Conservation (phyloP, 2,113 vertebrate species). For the Rhinoderma darwinii region DNA sequence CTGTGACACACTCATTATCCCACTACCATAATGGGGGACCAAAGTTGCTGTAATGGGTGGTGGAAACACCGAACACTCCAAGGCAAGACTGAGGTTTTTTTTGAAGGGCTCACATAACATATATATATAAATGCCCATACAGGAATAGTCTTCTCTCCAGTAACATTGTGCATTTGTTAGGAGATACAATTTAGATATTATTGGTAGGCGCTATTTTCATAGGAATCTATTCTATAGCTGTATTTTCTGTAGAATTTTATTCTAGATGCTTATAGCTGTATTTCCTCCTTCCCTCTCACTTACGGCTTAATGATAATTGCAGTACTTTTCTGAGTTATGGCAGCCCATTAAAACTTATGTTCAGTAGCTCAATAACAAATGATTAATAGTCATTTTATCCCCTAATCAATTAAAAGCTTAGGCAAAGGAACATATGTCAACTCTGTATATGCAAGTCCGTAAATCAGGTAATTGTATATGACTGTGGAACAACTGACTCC, state of each 20-base stretch:
- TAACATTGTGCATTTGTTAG: too few relatives aligned
- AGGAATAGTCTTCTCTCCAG: too few relatives aligned
- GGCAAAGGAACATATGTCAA: slow-evolving; percentile 20
- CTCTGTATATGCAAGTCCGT: slow-evolving; percentile 30
- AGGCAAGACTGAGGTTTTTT: too few relatives aligned
- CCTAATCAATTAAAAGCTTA: slow-evolving; percentile 50
- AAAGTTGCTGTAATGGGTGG: too few relatives aligned
- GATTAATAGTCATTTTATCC: slow-evolving; percentile 36
- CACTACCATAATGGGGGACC: too few relatives aligned
- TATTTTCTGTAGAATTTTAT: not conserved
- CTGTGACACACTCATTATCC: too few relatives aligned
- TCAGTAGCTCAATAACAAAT: slow-evolving; percentile 28
- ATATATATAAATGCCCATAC: too few relatives aligned
- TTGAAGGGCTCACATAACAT: too few relatives aligned
- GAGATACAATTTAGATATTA: too few relatives aligned
- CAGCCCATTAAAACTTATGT: slow-evolving; percentile 23
- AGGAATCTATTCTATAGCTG: too few relatives aligned
- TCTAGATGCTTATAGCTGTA: not conserved
- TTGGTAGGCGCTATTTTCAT: too few relatives aligned
- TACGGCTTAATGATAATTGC: slow-evolving; percentile 32
- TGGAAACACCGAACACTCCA: too few relatives aligned
- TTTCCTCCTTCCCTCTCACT: not conserved
- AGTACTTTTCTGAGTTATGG: slow-evolving; percentile 30
- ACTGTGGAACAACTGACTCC: not conserved
- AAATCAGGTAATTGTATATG: slow-evolving; percentile 36